Evolutionary conservation across 1,140 invertebrate species (phyloP).

Genomic region (Mya arenaria): DNA sequence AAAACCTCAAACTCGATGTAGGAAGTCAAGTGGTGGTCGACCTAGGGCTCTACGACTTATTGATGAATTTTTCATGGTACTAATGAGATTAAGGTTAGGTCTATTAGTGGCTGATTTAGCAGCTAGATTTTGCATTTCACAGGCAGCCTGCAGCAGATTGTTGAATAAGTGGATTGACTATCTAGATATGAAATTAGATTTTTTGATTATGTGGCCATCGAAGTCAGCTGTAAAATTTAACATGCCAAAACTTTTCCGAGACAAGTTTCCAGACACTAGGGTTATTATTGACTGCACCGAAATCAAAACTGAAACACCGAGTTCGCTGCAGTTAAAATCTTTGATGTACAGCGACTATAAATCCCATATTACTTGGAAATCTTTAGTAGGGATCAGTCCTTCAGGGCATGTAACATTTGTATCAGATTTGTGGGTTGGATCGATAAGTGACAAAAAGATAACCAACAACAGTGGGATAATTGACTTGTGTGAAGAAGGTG

Average conservation of each 20-base stretch:
- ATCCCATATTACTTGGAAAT: constrained; percentile 41
- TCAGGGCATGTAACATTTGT: constrained; percentile 37
- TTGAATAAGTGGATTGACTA: constrained; percentile 20
- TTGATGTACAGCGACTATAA: constrained; percentile 34
- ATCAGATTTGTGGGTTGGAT: constrained; percentile 27
- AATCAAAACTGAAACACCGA: constrained; percentile 34
- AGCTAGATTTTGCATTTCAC: constrained; percentile 15
- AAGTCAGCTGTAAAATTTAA: background rate
- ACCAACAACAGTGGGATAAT: constrained; percentile 26
- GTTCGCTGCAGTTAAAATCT: constrained; percentile 23
- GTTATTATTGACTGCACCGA: constrained; percentile 49
- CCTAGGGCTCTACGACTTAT: background rate
- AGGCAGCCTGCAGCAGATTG: background rate
- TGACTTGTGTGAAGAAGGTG: constrained; percentile 30
- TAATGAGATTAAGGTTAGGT: constrained; percentile 22
- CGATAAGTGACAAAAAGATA: constrained; percentile 40
- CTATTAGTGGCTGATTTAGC: constrained; percentile 34
- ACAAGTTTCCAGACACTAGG: background rate
- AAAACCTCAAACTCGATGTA: background rate
- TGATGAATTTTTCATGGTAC: constrained; percentile 39
- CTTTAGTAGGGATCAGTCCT: constrained; percentile 40
- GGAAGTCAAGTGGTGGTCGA: background rate
- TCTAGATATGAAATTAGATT: background rate
- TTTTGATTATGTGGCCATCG: constrained; percentile 28
- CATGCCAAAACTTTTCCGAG: constrained; percentile 13